Evolutionary conservation across 1,140 invertebrate species (phyloP).

Genomic region (Drosophila orosa): DNA sequence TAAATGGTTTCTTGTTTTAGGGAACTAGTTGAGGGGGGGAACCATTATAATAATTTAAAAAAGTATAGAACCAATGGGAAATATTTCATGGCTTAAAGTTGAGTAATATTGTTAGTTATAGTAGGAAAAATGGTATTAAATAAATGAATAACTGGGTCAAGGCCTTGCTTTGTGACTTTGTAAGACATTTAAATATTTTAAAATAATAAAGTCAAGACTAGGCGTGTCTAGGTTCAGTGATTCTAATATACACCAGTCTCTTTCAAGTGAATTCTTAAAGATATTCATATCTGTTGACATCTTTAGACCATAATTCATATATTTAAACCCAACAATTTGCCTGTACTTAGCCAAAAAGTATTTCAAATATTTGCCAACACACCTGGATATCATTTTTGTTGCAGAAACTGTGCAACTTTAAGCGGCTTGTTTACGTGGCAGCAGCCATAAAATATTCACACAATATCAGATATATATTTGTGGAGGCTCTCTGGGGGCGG

Average conservation of each 20-base stretch:
- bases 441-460: conserved; percentile 56
- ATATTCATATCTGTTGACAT: not conserved
- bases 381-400: conserved; percentile 39
- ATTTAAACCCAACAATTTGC: conserved; percentile 1
- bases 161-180: not conserved
- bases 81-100: not conserved
- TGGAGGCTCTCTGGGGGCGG: conserved; percentile 21
- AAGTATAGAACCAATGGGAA: not conserved
- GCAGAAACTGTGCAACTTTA: conserved; percentile 42
- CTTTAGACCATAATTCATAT: not conserved
- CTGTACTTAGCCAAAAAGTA: conserved; percentile 41
- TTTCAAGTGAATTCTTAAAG: not conserved
- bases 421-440: conserved; percentile 72
- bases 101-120: too few relatives aligned
- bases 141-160: not conserved
- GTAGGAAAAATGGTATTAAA: not conserved
- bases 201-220: not conserved
- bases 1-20: conserved; percentile 13
- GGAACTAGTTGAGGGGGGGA: conserved; percentile 4
- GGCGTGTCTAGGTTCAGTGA: too few relatives aligned
- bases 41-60: conserved; percentile 7
- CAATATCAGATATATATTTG: conserved; percentile 44
- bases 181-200: not conserved
- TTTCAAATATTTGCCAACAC: conserved; percentile 68
- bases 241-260: not conserved